Conservation (phyloP, 2,888 invertebrate species). For the Plebejus melissa region DNA sequence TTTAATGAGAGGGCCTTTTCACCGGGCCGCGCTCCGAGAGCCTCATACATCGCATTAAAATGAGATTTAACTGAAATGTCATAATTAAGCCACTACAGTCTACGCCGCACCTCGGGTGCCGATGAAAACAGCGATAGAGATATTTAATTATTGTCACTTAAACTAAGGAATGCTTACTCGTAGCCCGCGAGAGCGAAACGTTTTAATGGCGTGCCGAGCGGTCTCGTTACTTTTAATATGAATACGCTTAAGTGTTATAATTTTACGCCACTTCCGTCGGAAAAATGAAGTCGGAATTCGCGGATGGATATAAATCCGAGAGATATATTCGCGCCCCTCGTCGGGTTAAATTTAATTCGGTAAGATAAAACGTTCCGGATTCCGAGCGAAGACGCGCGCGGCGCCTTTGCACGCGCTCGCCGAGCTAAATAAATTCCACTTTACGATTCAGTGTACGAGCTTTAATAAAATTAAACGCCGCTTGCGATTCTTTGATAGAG, state of each 20-base stretch:
- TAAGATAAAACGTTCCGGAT: slow-evolving; percentile 29
- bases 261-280: slow-evolving; percentile 28
- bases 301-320: slow-evolving; percentile 27
- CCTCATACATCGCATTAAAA: slow-evolving; percentile 49
- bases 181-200: slow-evolving; percentile 35
- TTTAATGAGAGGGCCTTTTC: slow-evolving; percentile 72
- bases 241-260: slow-evolving; percentile 28
- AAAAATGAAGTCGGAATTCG: slow-evolving; percentile 20
- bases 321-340: slow-evolving; percentile 25
- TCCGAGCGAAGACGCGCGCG: slow-evolving; percentile 29
- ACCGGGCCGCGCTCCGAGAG: slow-evolving; percentile 46
- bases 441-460: slow-evolving; percentile 34
- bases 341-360: slow-evolving; percentile 28
- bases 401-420: slow-evolving; percentile 32
- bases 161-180: slow-evolving; percentile 37
- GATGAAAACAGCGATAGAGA: slow-evolving; percentile 40
- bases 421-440: slow-evolving; percentile 36
- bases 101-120: slow-evolving; percentile 38
- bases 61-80: slow-evolving; percentile 52
- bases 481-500: slow-evolving; percentile 39
- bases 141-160: slow-evolving; percentile 46
- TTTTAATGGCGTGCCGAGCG: slow-evolving; percentile 37
- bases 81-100: slow-evolving; percentile 49
- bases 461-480: slow-evolving; percentile 39
- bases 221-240: slow-evolving; percentile 26